Base-by-base conservation (phyloP, 2,888 invertebrate genomes). In the Plebejus anna region DNA sequence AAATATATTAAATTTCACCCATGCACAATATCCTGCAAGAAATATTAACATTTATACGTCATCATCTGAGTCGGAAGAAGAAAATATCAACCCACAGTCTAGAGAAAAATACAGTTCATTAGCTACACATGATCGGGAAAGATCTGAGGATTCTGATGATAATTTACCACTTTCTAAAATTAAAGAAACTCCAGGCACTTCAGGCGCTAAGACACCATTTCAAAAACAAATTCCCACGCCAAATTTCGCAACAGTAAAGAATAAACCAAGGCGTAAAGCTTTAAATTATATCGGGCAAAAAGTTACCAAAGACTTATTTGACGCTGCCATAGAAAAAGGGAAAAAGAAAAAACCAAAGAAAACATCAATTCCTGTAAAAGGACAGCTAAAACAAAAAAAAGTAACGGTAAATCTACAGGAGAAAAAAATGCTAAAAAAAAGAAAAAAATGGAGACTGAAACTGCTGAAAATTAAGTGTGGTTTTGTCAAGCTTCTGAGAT, bases 401-500 rank as follows among this genome's bases (percentile, higher is more conserved):
- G 51, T n/a, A 38, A 72, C 22, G 28, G 28, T 28, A 73, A 73
- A 73, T 16, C 28, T 73, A 22, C 47, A 51, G 51, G 28, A 73
- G 28, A 51, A 73, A 28, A 38, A 47, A 51, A 47, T 22, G 28
- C 16, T 28, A 51, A 11, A 47, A 9, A 73, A 51, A 73, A 55
- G 11, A 32, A 42, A 42, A 42, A 47, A 73, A 51, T 42, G 16
- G 73, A 28, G 28, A 73, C 47, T 51, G 51, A 73, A 51, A 32
- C 51, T 4, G 51, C 32, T 75, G 70, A 76, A 13, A 66, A 32
- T 42, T 61, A 70, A 13, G 71, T 42, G 61, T 77, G 66, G 75
- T 77, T 61, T 71, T 66, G 77, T 75, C 77, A 75, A 36, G 75
- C 59, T 28, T 78, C 76, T 75, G 59, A 76, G 16, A 38, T 76